Conservation (phyloP, 2,113 vertebrate species). For the Lontra canadensis region DNA sequence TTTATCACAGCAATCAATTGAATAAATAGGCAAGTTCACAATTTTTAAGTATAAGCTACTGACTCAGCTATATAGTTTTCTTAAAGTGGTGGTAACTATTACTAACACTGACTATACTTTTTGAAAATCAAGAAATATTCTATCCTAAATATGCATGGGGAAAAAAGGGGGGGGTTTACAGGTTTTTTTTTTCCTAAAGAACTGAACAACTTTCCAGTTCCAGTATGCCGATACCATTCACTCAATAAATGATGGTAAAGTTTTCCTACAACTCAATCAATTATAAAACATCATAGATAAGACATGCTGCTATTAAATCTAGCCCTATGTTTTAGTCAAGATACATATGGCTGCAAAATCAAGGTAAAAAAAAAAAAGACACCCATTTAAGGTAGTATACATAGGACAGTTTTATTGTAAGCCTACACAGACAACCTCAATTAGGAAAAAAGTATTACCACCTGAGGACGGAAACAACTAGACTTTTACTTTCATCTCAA, state of each 20-base stretch:
- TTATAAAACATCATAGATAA: neutral
- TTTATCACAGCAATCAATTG: conserved; percentile 52
- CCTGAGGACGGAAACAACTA: neutral
- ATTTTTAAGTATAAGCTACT: neutral
- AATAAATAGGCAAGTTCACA: conserved; percentile 12
- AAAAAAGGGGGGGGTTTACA: neutral
- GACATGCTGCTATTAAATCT: neutral
- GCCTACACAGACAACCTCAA: neutral
- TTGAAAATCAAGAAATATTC: conserved; percentile 17
- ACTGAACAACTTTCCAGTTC: neutral
- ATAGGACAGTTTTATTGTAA: neutral
- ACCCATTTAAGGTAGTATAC: neutral
- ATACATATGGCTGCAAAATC: neutral
- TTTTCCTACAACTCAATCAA: neutral
- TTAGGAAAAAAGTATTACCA: neutral
- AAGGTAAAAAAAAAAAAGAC: neutral
- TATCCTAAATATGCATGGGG: neutral
- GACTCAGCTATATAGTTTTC: neutral
- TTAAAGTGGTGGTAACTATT: neutral
- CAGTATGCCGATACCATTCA: neutral
- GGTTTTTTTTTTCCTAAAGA: neutral
- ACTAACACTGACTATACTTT: neutral
- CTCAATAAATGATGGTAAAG: neutral
- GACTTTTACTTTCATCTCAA: neutral
- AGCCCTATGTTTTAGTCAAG: neutral